Base-by-base conservation (phyloP, 2,113 vertebrate genomes). In the Rhea pennata region DNA sequence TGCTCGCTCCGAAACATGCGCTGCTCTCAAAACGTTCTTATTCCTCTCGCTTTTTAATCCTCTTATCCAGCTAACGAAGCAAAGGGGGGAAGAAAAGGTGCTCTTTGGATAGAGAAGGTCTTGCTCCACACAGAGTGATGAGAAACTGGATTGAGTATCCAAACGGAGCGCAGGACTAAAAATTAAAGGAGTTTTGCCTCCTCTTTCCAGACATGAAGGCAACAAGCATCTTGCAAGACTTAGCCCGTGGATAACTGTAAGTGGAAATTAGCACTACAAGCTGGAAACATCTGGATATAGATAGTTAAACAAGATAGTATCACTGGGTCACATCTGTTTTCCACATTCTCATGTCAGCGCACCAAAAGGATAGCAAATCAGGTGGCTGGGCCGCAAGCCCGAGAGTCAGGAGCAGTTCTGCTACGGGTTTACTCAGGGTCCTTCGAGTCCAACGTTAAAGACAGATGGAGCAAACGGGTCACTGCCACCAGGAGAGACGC, bases 251-350 rank as follows among this genome's bases (percentile, higher is more conserved):
- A 72, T 62, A 84, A 65, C 48, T 64, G 7, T 19, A 81, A 73
- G 91, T 89, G 80, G 58, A 87, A 96, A 96, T 87, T n/a, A 92
- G 88, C 54, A 20, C 58, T 87, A 96, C 95, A 96, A 91, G 91
- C 91, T 93, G 62, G 80, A 89, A 94, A 93, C 95, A 95, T 94
- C 94, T 96, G 95, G 81, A 58, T 86, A 58, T 2, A 83, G 84
- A 85, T 27, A 86, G 95, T 91, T 84, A 82, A 96, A 96, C 95
- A 84, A 83, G 94, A 95, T 9, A 59, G 70, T 8, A 65, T 2
- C 10, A 1, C 56, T 31, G 1, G 96, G 88, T 95, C 93, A 92
- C 95, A 96, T 92, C 92, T 97, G 93, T 4, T 66, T 66, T 62
- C 91, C 96, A 96, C 88, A 88, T 95, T 95, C 62, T 12, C 61